Evolutionary conservation across 2,888 invertebrate genomes (phyloP).

Genomic region (Nephrotoma flavescens): DNA sequence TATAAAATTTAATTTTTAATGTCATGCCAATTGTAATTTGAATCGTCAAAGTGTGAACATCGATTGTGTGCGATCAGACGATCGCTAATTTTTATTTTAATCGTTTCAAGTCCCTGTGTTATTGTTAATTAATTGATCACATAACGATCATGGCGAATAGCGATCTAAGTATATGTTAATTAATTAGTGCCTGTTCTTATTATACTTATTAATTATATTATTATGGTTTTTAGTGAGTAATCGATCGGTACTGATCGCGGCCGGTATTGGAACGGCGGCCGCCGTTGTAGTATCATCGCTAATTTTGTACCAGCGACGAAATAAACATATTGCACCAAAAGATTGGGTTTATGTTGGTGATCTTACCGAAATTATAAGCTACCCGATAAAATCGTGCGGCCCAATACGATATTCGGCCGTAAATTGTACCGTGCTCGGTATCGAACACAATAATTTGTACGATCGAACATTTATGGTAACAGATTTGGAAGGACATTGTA

Average conservation of each 20-base stretch:
- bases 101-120: neutral
- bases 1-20: neutral
- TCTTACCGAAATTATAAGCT: conserved; percentile 37
- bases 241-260: conserved; percentile 7
- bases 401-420: conserved; percentile 33
- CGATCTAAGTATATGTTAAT: neutral
- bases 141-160: neutral
- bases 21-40: neutral
- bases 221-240: neutral
- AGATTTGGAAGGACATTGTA: conserved; percentile 38
- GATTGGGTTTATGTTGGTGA: conserved; percentile 42
- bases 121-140: neutral
- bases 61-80: neutral
- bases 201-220: neutral
- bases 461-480: conserved; percentile 45
- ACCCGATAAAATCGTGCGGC: conserved; percentile 46
- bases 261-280: conserved; percentile 14
- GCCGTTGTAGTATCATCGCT: conserved; percentile 10
- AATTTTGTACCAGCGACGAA: neutral
- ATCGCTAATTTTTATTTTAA: neutral
- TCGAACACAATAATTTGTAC: conserved; percentile 38
- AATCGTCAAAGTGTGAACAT: neutral
- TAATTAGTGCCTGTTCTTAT: neutral
- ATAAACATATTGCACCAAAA: neutral
- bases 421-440: conserved; percentile 38